Evolutionary conservation across 2,888 invertebrate species (phyloP).

Genomic region (Seira ritae): DNA sequence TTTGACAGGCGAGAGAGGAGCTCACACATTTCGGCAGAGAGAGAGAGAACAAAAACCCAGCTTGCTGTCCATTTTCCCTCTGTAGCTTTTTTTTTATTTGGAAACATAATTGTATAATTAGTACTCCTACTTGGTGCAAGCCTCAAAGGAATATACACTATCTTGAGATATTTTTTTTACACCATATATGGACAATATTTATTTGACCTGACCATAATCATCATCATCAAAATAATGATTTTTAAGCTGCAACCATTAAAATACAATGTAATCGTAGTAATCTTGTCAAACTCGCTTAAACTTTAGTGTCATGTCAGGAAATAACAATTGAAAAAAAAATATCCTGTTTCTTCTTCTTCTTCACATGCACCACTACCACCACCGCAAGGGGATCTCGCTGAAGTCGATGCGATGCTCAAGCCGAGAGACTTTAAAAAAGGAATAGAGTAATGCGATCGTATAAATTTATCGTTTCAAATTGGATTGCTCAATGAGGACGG

Average conservation of each 20-base stretch:
- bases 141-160: slow-evolving; percentile 11
- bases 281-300: slow-evolving; percentile 11
- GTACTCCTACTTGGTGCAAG: slow-evolving; percentile 45
- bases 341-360: slow-evolving; percentile 13
- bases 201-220: slow-evolving; percentile 25
- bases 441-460: not conserved
- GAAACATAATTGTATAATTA: slow-evolving; percentile 61
- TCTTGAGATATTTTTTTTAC: slow-evolving; percentile 23
- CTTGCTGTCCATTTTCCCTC: slow-evolving; percentile 41
- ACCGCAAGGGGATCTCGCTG: not conserved
- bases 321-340: slow-evolving; percentile 44
- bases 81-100: slow-evolving; percentile 46
- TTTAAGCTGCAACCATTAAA: slow-evolving; percentile 36
- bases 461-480: slow-evolving; percentile 8
- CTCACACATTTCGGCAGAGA: not conserved
- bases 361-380: not conserved
- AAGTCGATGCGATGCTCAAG: too few species aligned
- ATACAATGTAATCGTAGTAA: slow-evolving; percentile 35
- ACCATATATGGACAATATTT: slow-evolving; percentile 44
- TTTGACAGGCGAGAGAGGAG: slow-evolving; percentile 1
- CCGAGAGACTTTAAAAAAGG: slow-evolving; percentile 15
- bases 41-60: not conserved
- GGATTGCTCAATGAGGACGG: slow-evolving; percentile 4
- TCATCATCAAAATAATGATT: slow-evolving; percentile 23
- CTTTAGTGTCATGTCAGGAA: slow-evolving; percentile 35